These are phyloP conservation scores for Distichodus sexfasciatus DNA, from an alignment of 2,797 vertebrate species.

Conservation along the genomic window DNA sequence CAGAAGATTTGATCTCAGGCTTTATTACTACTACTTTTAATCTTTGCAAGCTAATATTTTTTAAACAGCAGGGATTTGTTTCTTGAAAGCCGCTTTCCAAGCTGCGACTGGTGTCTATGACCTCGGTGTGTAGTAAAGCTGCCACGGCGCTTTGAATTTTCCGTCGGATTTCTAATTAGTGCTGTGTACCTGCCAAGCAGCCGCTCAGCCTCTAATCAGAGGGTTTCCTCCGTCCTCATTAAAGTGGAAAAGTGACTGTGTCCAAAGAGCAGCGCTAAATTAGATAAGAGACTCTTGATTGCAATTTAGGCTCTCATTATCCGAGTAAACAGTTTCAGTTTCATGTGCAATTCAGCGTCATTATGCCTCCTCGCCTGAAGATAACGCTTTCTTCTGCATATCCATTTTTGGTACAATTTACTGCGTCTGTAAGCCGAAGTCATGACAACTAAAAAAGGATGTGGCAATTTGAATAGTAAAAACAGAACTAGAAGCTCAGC, in stretches of 20 bases:
- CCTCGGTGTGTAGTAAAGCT: too few relatives aligned
- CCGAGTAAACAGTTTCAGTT: constrained; percentile 31
- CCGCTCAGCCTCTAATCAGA: constrained; percentile 67
- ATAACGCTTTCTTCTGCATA: constrained; percentile 2
- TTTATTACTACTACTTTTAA: too few relatives aligned
- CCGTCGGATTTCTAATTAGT: constrained; percentile 41
- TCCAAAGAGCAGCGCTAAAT: constrained; percentile 28
- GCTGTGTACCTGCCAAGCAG: constrained; percentile 57
- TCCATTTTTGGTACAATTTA: constrained; percentile 13
- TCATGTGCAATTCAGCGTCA: constrained; percentile 7
- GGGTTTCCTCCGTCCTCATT: constrained; percentile 64
- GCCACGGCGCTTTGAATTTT: constrained; percentile 39
- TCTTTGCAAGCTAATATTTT: constrained; percentile 10
- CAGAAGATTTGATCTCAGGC: too few relatives aligned
- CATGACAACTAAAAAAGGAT: constrained; percentile 7
- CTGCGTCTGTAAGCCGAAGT: constrained; percentile 24
- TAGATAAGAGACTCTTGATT: constrained; percentile 32
- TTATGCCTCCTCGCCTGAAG: neutral
- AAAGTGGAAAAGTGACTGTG: constrained; percentile 31
- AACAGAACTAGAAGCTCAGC: constrained; percentile 14
- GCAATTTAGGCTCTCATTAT: constrained; percentile 29
- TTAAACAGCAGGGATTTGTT: constrained; percentile 46
- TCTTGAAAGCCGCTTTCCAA: too few relatives aligned
- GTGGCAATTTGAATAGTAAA: constrained; percentile 8
- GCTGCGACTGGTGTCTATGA: too few relatives aligned